These are phyloP conservation scores for Thamnaconus septentrionalis DNA, from an alignment of 2,113 vertebrate species.

Conservation along the genomic window DNA sequence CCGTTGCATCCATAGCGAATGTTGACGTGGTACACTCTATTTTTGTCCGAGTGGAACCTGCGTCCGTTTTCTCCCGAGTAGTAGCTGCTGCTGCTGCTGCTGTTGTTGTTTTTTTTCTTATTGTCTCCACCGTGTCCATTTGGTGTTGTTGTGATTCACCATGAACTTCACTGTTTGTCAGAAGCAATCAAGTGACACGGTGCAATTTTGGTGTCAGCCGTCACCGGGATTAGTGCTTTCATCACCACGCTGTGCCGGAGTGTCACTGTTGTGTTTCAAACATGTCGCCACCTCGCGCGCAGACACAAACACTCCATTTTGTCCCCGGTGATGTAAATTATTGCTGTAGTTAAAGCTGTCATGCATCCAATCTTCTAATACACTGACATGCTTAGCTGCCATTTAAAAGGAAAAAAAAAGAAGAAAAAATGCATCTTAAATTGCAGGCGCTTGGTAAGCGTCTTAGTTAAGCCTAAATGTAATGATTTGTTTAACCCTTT, in stretches of 20 bases:
- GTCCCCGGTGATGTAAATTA: conserved; percentile 1
- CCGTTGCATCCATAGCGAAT: conserved; percentile 9
- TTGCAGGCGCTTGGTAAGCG: too few species aligned
- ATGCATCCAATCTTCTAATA: neutral
- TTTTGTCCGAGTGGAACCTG: conserved; percentile 21
- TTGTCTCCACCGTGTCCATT: neutral
- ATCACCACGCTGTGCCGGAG: conserved; percentile 6
- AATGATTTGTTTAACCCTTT: too few species aligned
- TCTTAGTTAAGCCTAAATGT: too few species aligned
- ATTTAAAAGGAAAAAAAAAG: too few species aligned
- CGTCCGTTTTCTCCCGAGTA: neutral
- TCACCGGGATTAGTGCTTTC: conserved; percentile 19
- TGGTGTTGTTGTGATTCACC: neutral
- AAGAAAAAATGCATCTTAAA: too few species aligned
- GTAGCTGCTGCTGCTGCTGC: too few species aligned
- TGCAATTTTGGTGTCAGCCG: conserved; percentile 30
- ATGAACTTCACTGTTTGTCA: too few species aligned
- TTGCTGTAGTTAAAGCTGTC: conserved; percentile 2
- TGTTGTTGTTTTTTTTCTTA: neutral
- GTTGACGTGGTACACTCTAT: conserved; percentile 19
- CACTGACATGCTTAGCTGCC: too few species aligned
- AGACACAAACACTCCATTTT: neutral
- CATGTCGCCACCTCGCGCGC: neutral
- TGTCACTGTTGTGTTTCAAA: conserved; percentile 22
- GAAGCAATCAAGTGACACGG: conserved; percentile 24